Conservation (phyloP, 2,888 invertebrate species). For the Diaprepes abbreviatus region DNA sequence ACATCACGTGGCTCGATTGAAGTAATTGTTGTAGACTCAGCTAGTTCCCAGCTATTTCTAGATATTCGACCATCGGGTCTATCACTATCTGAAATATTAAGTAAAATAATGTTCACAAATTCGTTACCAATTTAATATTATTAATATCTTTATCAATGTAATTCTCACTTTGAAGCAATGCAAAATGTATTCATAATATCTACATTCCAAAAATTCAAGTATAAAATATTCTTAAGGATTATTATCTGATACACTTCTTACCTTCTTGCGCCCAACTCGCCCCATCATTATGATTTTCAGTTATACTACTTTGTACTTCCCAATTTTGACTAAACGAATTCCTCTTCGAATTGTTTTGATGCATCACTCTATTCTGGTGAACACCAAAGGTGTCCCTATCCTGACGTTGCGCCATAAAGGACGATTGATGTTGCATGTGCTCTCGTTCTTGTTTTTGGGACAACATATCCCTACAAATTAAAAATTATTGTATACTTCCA, state of each 20-base stretch:
- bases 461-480: constrained; percentile 42
- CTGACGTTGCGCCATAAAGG: constrained; percentile 78
- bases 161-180: too few relatives aligned
- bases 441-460: constrained; percentile 40
- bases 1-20: constrained; percentile 64
- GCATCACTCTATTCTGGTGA: constrained; percentile 72
- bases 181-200: too few relatives aligned
- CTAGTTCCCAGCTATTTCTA: constrained; percentile 67
- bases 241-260: too few relatives aligned
- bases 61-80: constrained; percentile 58
- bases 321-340: constrained; percentile 68
- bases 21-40: constrained; percentile 66
- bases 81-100: constrained; percentile 56
- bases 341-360: constrained; percentile 64
- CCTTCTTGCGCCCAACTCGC: constrained; percentile 69
- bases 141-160: too few relatives aligned
- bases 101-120: too few relatives aligned
- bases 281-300: constrained; percentile 66
- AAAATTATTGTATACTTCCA: too few relatives aligned
- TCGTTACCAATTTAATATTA: too few relatives aligned
- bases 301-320: constrained; percentile 65
- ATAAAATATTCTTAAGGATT: too few relatives aligned
- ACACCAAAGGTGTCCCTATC: constrained; percentile 82
- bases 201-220: too few relatives aligned
- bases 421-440: constrained; percentile 51